A percentile compares a stretch with the other conserved stretches of the same genome.
Evolutionary conservation across 2,113 vertebrate genomes (phyloP).

Genomic region (Illadopsis cleaveri): DNA sequence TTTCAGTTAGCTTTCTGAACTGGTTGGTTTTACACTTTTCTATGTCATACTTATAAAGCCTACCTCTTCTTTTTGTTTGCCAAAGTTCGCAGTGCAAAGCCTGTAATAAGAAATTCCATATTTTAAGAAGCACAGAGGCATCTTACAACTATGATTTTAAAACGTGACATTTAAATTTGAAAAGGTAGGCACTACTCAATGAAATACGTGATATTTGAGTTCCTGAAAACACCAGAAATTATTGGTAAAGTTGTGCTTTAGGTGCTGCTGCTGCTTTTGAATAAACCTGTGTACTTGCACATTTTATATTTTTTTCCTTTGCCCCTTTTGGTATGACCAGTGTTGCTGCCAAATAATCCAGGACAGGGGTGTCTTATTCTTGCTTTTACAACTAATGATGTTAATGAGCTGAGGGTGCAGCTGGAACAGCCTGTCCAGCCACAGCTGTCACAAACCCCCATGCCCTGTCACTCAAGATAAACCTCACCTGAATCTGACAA

Average conservation of each 20-base stretch:
- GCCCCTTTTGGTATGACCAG: neutral
- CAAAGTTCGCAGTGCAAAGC: rapidly evolving
- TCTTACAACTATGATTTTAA: neutral
- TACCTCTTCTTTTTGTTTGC: neutral
- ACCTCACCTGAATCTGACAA: neutral
- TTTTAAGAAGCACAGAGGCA: neutral
- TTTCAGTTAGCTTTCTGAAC: neutral
- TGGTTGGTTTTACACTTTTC: neutral
- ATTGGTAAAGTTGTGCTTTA: neutral
- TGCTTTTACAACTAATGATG: neutral
- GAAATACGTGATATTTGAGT: neutral
- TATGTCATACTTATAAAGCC: neutral
- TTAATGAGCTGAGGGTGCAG: neutral
- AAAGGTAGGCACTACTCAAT: neutral
- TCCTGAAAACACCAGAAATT: neutral
- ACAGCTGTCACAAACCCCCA: neutral
- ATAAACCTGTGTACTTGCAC: neutral
- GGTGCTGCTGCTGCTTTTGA: neutral
- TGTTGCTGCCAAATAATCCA: neutral
- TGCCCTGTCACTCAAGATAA: rapidly evolving
- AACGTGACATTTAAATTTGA: neutral
- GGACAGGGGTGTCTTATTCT: neutral
- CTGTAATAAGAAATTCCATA: neutral
- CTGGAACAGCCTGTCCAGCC: neutral
- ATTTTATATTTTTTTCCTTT: neutral